A percentile compares a stretch with the other conserved stretches of the same genome.
These are phyloP conservation scores for Grapholita molesta DNA, from an alignment of 1,140 invertebrate species.

Conservation along the genomic window DNA sequence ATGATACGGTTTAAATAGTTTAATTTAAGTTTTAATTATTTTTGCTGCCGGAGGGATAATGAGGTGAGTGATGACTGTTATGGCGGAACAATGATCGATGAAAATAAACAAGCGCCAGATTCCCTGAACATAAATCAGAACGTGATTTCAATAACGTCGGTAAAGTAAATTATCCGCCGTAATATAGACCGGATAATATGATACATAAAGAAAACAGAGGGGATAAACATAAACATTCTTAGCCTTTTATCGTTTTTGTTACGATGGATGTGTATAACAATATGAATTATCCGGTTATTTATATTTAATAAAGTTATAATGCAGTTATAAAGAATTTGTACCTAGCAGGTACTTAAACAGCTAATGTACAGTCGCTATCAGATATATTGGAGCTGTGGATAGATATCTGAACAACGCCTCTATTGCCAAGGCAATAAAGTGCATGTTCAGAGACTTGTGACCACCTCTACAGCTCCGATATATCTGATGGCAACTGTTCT, in stretches of 20 bases:
- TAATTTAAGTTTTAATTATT: background rate
- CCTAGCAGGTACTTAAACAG: too few species aligned
- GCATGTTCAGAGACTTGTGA: too few species aligned
- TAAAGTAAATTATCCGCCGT: background rate
- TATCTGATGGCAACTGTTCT: too few species aligned
- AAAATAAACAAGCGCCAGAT: background rate
- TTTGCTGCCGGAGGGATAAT: background rate
- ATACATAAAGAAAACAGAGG: background rate
- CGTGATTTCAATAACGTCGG: background rate
- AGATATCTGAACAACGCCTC: too few species aligned
- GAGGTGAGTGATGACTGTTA: conserved; percentile 12
- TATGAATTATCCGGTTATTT: too few species aligned
- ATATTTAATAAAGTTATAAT: too few species aligned
- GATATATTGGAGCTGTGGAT: too few species aligned
- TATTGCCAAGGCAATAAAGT: too few species aligned
- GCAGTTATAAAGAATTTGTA: too few species aligned
- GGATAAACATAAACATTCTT: background rate
- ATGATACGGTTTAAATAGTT: background rate
- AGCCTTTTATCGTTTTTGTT: background rate
- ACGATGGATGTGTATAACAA: background rate
- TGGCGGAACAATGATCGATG: background rate
- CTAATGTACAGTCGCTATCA: too few species aligned
- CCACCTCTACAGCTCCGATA: too few species aligned
- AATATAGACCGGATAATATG: background rate
- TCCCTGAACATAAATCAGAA: background rate